A percentile compares a stretch with the other conserved stretches of the same genome.
phyloP scores from a whole-genome alignment of 2,888 invertebrate species.

The Orthosia gracilis region DNA sequence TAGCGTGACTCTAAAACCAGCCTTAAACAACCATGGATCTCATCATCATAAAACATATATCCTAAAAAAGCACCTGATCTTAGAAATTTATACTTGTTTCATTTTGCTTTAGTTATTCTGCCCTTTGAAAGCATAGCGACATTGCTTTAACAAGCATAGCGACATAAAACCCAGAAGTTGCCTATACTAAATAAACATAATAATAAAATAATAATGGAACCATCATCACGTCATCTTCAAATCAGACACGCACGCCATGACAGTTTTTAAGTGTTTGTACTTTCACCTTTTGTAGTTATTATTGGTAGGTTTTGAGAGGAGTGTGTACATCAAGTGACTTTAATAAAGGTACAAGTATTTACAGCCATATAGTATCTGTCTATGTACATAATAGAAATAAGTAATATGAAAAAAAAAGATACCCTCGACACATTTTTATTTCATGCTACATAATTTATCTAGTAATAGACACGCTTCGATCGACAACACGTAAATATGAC shows the following conservation, averaged over 20 bases:
- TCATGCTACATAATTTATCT: too few relatives aligned
- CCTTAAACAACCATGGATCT: too few relatives aligned
- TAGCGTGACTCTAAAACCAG: too few relatives aligned
- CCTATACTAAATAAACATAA: slow-evolving; percentile 22
- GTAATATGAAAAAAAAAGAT: too few relatives aligned
- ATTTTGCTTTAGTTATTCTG: neutral
- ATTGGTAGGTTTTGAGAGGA: slow-evolving; percentile 1
- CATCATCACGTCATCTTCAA: slow-evolving; percentile 30
- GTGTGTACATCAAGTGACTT: slow-evolving; percentile 1
- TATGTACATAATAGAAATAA: too few relatives aligned
- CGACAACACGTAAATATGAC: too few relatives aligned
- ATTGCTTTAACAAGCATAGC: neutral
- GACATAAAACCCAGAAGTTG: neutral
- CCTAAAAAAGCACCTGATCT: too few relatives aligned
- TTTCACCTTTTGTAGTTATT: slow-evolving; percentile 32
- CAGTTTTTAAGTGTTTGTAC: slow-evolving; percentile 43
- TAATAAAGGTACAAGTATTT: neutral
- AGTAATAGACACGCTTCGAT: too few relatives aligned
- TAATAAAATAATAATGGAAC: slow-evolving; percentile 26
- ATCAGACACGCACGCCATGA: slow-evolving; percentile 40
- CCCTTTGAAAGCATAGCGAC: neutral
- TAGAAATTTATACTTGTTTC: too few relatives aligned
- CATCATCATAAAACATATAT: too few relatives aligned
- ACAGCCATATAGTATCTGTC: too few relatives aligned
- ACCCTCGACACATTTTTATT: too few relatives aligned